A percentile compares a stretch with the other conserved stretches of the same genome.
These are phyloP conservation scores for Hirtodrosophila histrioides DNA, from an alignment of 2,888 invertebrate genomes.

Conservation along the genomic window DNA sequence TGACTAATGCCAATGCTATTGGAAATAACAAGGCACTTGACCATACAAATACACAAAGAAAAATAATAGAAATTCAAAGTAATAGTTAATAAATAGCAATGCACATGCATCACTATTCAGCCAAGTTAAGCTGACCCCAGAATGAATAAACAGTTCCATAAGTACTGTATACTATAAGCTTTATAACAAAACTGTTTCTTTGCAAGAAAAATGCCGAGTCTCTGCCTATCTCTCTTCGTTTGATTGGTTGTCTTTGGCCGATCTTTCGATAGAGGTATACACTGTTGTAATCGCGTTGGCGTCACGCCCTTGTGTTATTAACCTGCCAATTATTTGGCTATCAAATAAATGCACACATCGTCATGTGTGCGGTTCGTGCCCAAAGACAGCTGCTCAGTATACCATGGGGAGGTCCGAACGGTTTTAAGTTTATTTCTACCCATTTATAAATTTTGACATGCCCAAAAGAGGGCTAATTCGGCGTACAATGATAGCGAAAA, in stretches of 20 bases:
- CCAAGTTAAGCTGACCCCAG: neutral
- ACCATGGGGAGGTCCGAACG: slow-evolving; percentile 48
- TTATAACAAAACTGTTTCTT: no score
- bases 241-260: slow-evolving; percentile 20
- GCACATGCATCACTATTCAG: slow-evolving; percentile 16
- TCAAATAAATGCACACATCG: slow-evolving; percentile 48
- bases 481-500: slow-evolving; percentile 26
- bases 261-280: slow-evolving; percentile 36
- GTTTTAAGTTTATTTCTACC: slow-evolving; percentile 10
- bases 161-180: no score
- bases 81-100: slow-evolving; percentile 20
- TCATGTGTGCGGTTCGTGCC: slow-evolving; percentile 32
- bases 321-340: slow-evolving; percentile 69
- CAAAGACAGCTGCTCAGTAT: slow-evolving; percentile 25
- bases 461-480: slow-evolving; percentile 42
- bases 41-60: slow-evolving; percentile 3
- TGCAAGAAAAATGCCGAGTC: no score
- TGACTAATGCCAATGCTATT: slow-evolving; percentile 58
- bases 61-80: slow-evolving; percentile 33
- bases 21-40: slow-evolving; percentile 21
- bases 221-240: neutral
- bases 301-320: slow-evolving; percentile 68
- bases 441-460: slow-evolving; percentile 33
- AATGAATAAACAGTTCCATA: no score
- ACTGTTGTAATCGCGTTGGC: slow-evolving; percentile 59